These are phyloP conservation scores for Branchellion lobata DNA, from an alignment of 2,888 invertebrate species.

Conservation along the genomic window DNA sequence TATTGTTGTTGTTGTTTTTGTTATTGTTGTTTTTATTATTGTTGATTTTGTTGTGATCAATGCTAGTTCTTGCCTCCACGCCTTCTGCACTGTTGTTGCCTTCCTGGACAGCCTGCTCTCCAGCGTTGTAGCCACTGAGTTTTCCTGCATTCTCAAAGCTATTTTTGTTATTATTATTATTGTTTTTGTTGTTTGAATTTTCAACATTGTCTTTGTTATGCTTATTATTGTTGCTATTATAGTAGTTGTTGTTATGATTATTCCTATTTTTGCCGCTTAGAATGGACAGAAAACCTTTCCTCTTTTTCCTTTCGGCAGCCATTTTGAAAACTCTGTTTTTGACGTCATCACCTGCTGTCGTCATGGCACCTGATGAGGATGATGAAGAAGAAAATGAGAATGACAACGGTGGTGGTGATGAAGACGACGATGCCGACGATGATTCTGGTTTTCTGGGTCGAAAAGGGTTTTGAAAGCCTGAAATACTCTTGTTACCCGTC, in stretches of 20 bases:
- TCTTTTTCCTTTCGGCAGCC: not conserved
- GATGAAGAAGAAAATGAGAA: slow-evolving; percentile 5
- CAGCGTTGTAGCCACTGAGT: too few species aligned
- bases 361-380: not conserved
- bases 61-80: too few species aligned
- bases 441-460: not conserved
- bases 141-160: too few species aligned
- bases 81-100: too few species aligned
- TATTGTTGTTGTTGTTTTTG: too few species aligned
- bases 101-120: too few species aligned
- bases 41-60: too few species aligned
- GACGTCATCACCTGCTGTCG: not conserved
- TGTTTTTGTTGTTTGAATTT: too few species aligned
- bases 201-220: too few species aligned
- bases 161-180: too few species aligned
- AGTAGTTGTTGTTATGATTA: not conserved
- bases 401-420: slow-evolving; percentile 1
- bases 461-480: not conserved
- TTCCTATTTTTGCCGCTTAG: not conserved
- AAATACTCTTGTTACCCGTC: not conserved
- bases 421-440: not conserved
- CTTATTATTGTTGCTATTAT: too few species aligned
- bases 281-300: not conserved
- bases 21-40: too few species aligned
- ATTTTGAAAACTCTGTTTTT: not conserved